Base-by-base conservation (phyloP, 2,888 invertebrate genomes). In the Dexiosoma caninum region DNA sequence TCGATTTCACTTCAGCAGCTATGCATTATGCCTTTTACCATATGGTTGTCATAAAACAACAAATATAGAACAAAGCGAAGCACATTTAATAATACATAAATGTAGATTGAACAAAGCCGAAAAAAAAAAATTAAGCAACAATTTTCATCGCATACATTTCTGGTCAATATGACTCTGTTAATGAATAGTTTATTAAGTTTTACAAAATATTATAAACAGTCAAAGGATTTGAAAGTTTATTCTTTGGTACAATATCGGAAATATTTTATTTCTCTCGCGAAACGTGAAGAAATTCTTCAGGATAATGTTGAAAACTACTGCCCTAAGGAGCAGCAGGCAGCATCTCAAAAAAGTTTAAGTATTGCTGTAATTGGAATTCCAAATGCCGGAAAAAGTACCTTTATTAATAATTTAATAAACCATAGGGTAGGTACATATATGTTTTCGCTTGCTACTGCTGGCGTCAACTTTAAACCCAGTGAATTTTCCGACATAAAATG, bases 331-430 rank as follows among this genome's bases (percentile, higher is more conserved):
- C 55, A 57, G 7, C 19, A 40, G 4, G 2, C 37, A 9, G 7
- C 8, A 1, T 49, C 49, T 9, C 85, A 89, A 66, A 85, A 85
- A 57, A 83, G 87, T 0, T 81, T 89, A 12, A 85, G 87, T 44
- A 93, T 97, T 27, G 96, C 98, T 7, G 94, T 99, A 21, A 93
- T 99, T 83, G 99, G 99, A 2, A 92, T 95, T 12, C 98, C 99
- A 3, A 99, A 99, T 92, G 95, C 94, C 60, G 99, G 99, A 30
- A 99, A 99, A 90, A 98, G 98, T 87, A 98, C 98, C 0, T 92
- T 99, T 32, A 95, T 98, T 32, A 99, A 99, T 90, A 93, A 93
- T 85, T 92, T 99, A 23, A 92, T 96, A 67, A 93, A 95, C 82
- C 92, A 95, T 89, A 93, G 94, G 89, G 96, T 96, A 90, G 88